Base-by-base conservation (phyloP, 2,888 invertebrate genomes). In the Drosophila buzzatii region DNA sequence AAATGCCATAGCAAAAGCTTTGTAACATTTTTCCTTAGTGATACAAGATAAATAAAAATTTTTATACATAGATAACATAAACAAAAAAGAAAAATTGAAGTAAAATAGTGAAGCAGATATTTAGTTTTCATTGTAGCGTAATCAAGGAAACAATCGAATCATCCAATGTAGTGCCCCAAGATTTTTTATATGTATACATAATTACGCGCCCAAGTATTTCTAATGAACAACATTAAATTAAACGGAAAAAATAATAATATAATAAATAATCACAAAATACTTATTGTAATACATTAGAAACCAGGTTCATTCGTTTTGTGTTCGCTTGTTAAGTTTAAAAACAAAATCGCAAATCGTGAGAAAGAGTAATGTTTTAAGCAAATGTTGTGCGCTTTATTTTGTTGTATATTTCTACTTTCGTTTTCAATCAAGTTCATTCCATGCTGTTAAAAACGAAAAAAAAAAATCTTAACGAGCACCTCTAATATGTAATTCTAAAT, bases 1-100 rank as follows among this genome's bases (percentile, higher is more conserved):
- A 65, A 82, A 89, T 86, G 85, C 85, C 90, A 86, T 89, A 90
- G 90, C 75, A 88, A 90, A 90, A 88, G 90, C 83, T 89, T 90
- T 90, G 89, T 89, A 83, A 82, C 75, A 86, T 75, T 83, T 87
- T 70, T 81, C 73, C 79, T 73, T 84, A 70, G 70, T 75, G 70
- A 76, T 79, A 76, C 75, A 76, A 70, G 20, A 75, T 52, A 74
- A 73, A 70, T 47, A 70, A 63, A 72, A 74, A 68, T 74, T 66
- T 87, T 82, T 85, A 82, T 85, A 85, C 76, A 79, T 82, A 85
- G 69, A 68, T 76, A 79, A 55, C 55, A 41, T 37, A 37, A 35
- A 55, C 23, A 55, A 41, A 55, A 27, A 39, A 0, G 23, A 52
- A 52, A 75, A 65, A 75, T 78, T 71, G 70, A 73, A 69, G 69